phyloP scores from a whole-genome alignment of 1,140 invertebrate genomes.

The Aphaenogaster ashmeadi region DNA sequence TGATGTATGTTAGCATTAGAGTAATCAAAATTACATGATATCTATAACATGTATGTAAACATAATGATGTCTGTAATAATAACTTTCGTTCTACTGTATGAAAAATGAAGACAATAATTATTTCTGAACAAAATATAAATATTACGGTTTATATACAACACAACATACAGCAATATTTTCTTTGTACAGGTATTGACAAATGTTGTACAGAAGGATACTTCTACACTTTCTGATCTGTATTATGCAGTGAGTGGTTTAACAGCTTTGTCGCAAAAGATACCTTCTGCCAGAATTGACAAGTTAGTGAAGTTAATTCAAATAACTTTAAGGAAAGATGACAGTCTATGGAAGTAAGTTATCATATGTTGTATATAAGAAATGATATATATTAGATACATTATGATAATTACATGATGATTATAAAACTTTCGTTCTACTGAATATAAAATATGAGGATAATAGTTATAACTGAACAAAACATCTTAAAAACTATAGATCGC shows the following conservation, averaged over 20 bases:
- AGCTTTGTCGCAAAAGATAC: slow-evolving; percentile 83
- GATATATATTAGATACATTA: neutral
- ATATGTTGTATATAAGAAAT: neutral
- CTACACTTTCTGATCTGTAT: slow-evolving; percentile 85
- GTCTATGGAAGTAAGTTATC: slow-evolving; percentile 89
- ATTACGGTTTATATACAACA: neutral
- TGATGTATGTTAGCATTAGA: slow-evolving; percentile 64
- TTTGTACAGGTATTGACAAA: slow-evolving; percentile 82
- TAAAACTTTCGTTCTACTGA: slow-evolving; percentile 41
- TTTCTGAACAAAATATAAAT: slow-evolving; percentile 69
- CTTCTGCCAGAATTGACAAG: slow-evolving; percentile 87
- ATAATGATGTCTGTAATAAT: slow-evolving; percentile 79
- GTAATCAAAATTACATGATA: neutral
- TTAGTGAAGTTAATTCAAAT: slow-evolving; percentile 90
- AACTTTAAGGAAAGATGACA: slow-evolving; percentile 93
- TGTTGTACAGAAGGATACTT: slow-evolving; percentile 86
- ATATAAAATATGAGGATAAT: slow-evolving; percentile 14
- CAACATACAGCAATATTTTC: slow-evolving; percentile 30
- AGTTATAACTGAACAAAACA: slow-evolving; percentile 26
- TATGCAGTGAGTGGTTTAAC: slow-evolving; percentile 84
- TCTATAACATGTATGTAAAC: neutral
- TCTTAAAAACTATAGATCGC: neutral
- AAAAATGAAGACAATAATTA: slow-evolving; percentile 76
- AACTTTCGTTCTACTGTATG: slow-evolving; percentile 84
- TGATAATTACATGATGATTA: slow-evolving; percentile 25